Evolutionary conservation across 2,888 invertebrate genomes (phyloP).

Genomic region (Hypomecis punctinalis): DNA sequence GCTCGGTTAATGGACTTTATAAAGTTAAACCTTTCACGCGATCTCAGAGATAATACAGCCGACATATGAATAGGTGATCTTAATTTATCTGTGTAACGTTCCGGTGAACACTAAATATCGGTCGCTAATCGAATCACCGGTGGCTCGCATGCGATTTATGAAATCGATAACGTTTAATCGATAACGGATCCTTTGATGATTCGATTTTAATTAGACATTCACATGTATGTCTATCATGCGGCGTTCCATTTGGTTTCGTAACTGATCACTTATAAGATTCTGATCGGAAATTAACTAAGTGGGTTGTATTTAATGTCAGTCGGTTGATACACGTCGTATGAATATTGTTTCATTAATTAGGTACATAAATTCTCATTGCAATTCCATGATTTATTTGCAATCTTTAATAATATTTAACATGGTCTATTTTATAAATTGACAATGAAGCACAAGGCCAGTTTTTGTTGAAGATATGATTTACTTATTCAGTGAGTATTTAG

Average conservation of each 20-base stretch:
- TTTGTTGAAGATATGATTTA: constrained; percentile 67
- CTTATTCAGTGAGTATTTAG: constrained; percentile 56
- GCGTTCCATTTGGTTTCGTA: constrained; percentile 45
- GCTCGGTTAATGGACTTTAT: constrained; percentile 74
- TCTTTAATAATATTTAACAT: constrained; percentile 1
- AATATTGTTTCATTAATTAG: neutral
- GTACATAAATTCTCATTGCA: constrained; percentile 2
- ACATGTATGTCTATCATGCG: constrained; percentile 49
- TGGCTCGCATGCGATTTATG: constrained; percentile 69
- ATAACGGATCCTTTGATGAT: constrained; percentile 66
- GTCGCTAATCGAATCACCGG: constrained; percentile 73
- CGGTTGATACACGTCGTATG: neutral
- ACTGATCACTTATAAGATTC: constrained; percentile 50
- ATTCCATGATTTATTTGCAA: too few relatives aligned
- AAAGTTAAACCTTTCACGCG: constrained; percentile 72
- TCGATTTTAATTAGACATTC: constrained; percentile 57
- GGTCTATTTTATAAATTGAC: constrained; percentile 51
- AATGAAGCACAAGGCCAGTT: constrained; percentile 74
- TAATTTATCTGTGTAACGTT: constrained; percentile 79
- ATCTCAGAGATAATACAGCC: constrained; percentile 70
- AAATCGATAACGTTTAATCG: constrained; percentile 63
- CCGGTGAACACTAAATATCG: constrained; percentile 72
- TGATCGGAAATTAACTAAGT: constrained; percentile 45
- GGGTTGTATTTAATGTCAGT: constrained; percentile 20
- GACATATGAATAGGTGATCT: constrained; percentile 82